Base-by-base conservation (phyloP, 2,797 vertebrate genomes). In the Bovichtus variegatus region DNA sequence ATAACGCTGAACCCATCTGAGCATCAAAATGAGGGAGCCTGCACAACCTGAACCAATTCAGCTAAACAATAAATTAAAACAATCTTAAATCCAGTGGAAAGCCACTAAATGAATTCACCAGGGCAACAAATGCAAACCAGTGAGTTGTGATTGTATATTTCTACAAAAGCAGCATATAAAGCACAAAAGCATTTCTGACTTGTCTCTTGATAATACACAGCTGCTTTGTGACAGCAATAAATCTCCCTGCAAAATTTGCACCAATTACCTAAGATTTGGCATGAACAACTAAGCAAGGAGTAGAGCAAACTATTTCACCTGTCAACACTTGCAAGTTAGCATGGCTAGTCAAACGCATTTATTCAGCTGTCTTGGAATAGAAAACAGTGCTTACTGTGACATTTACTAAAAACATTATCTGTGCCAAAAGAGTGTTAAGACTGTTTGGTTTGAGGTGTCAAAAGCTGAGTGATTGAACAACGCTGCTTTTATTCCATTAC, bases 261-360 rank as follows among this genome's bases (percentile, higher is more conserved):
- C 19, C 63, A 12, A 43, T 47, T 55, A 41, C 34, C 75, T 72
- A 72, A 66, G 36, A 74, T 82, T 46, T 77, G 69, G 55, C 65
- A 9, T 71, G 81, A 89, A 90, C 69, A 86, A 53, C 61, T 1
- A 9, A 81, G 15, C 21, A 3, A 46, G 12, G 50, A 73, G 53
- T 4, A 10, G 69, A 38, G 57, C 38, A 0, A 78, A 69, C 18
- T 58, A 38, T 78, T 81, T 77, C 62, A 74, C 61, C 57, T 67
- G 69, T 83, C 84, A 80, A 53, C 74, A 59, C 53, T 54, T 44
- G 60, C 50, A 72, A 70, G 64, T 60, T 47, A 47, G 29, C 58
- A n/a, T 55, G 72, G 62, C 44, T 47, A 78, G 21, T 67, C 40
- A 47, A 71, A 74, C 59, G 47, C 27, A 8, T 44, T 5, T 18